Evolutionary conservation across 2,888 invertebrate species (phyloP).

Genomic region (Ormia ochracea): DNA sequence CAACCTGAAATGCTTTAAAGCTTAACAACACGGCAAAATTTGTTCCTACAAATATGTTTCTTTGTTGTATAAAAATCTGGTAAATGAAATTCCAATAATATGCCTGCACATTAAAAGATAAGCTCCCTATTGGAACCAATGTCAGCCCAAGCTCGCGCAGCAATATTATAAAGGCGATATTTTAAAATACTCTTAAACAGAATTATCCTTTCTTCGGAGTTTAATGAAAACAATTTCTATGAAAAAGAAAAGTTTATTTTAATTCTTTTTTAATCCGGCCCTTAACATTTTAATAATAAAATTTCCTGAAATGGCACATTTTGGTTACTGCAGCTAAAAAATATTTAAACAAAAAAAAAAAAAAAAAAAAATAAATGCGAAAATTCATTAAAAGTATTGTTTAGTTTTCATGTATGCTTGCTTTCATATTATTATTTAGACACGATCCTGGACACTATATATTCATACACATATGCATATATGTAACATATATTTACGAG

Average conservation of each 20-base stretch:
- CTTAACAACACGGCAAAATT: too few species aligned
- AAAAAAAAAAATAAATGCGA: too few species aligned
- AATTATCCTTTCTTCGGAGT: not conserved
- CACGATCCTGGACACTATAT: constrained; percentile 35
- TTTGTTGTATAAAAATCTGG: too few species aligned
- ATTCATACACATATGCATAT: constrained; percentile 50
- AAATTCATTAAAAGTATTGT: constrained; percentile 25
- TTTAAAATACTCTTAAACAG: not conserved
- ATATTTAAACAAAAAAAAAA: constrained; percentile 3
- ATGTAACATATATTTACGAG: too few species aligned
- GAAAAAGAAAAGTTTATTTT: not conserved
- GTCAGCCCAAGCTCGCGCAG: too few species aligned
- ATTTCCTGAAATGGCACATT: constrained; percentile 13
- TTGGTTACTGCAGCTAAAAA: not conserved
- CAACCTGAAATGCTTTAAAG: too few species aligned
- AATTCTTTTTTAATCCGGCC: not conserved
- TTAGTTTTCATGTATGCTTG: constrained; percentile 36
- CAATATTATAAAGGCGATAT: too few species aligned
- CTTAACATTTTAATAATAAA: constrained; percentile 34
- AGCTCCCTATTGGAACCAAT: too few species aligned
- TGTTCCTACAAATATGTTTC: too few species aligned
- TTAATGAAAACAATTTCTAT: not conserved
- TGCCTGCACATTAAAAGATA: too few species aligned
- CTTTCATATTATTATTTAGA: too few species aligned
- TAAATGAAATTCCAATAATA: too few species aligned